These are phyloP conservation scores for Myotis myotis DNA, from an alignment of 2,797 vertebrate genomes.

Conservation along the genomic window DNA sequence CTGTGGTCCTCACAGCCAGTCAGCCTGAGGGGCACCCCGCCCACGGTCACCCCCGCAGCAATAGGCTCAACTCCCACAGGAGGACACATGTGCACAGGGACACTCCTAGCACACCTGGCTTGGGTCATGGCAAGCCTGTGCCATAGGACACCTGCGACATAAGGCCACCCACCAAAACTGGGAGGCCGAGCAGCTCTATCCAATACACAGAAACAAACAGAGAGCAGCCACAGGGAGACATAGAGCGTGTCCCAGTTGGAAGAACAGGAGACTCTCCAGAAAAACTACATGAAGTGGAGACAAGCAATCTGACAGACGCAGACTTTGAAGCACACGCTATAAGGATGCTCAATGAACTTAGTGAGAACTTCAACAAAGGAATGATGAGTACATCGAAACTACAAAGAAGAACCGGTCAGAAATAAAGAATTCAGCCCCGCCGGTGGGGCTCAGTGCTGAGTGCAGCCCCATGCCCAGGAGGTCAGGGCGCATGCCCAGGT, in stretches of 20 bases:
- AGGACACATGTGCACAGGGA: background rate
- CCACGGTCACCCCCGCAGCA: background rate
- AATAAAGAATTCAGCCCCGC: background rate
- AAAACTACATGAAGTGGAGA: background rate
- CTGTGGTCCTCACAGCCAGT: background rate
- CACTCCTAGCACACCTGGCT: background rate
- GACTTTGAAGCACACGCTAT: background rate
- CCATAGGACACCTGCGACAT: background rate
- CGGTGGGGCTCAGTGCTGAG: background rate
- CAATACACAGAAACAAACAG: background rate
- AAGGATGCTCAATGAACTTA: background rate
- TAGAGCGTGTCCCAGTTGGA: background rate
- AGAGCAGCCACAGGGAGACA: background rate
- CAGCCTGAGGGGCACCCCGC: background rate
- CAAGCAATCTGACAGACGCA: background rate
- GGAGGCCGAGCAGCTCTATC: background rate
- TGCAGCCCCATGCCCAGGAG: no score
- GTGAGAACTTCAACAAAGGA: background rate
- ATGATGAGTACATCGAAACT: background rate
- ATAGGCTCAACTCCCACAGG: background rate
- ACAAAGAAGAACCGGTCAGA: background rate
- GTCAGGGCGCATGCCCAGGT: background rate
- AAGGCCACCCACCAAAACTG: background rate
- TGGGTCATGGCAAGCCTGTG: background rate
- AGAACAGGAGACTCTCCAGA: background rate